A percentile compares a stretch with the other conserved stretches of the same genome.
phyloP scores from a whole-genome alignment of 1,140 invertebrate species.

The Meteorus sp. region DNA sequence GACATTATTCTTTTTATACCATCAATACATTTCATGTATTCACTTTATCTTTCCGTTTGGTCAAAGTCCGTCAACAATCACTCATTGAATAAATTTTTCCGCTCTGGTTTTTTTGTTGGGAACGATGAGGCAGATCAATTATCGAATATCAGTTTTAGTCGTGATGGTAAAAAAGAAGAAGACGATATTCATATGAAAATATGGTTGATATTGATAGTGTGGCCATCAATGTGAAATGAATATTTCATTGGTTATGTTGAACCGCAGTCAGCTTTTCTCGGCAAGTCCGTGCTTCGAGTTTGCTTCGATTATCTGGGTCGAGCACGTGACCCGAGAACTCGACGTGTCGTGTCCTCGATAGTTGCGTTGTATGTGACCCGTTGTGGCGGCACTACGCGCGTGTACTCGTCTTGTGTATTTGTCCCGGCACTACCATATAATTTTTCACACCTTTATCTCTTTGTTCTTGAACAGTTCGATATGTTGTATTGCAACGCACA shows the following conservation, averaged over 20 bases:
- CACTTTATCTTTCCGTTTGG: too few relatives aligned
- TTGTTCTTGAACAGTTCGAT: too few relatives aligned
- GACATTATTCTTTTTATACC: background rate
- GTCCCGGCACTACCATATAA: background rate
- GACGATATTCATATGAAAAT: too few relatives aligned
- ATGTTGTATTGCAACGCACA: too few relatives aligned
- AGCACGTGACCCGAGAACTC: constrained; percentile 1
- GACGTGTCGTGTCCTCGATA: background rate
- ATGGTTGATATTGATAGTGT: too few relatives aligned
- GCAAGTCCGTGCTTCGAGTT: background rate
- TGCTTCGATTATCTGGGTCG: constrained; percentile 18
- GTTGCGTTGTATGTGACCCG: background rate
- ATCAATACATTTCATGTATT: background rate
- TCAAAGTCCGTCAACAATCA: too few relatives aligned
- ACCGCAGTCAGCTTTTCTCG: constrained; percentile 17
- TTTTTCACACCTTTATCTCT: too few relatives aligned
- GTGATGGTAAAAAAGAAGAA: too few relatives aligned
- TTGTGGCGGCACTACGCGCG: background rate
- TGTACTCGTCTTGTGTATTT: too few relatives aligned
- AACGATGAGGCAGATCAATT: background rate
- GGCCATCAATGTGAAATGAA: constrained; percentile 1
- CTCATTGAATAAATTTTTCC: too few relatives aligned
- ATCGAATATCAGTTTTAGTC: too few relatives aligned
- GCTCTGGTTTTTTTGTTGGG: too few relatives aligned
- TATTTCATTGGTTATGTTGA: constrained; percentile 25